These are phyloP conservation scores for Chouioia cunea DNA, from an alignment of 2,888 invertebrate species.

Conservation along the genomic window DNA sequence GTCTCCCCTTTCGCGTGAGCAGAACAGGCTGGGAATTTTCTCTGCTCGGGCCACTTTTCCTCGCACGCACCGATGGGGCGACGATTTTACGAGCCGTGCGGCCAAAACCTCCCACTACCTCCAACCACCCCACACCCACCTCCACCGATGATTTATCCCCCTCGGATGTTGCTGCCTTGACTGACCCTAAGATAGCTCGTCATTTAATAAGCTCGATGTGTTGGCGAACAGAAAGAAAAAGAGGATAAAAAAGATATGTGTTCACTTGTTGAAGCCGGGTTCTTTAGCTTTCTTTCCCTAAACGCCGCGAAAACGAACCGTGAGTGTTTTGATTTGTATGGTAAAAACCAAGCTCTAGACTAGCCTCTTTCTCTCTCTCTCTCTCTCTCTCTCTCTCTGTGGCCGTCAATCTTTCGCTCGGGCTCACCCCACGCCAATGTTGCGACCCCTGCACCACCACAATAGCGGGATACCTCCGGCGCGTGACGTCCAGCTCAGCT, in stretches of 20 bases:
- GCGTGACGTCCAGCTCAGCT: slow-evolving; percentile 46
- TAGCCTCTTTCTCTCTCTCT: slow-evolving; percentile 5
- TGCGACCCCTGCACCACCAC: slow-evolving; percentile 44
- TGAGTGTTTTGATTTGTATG: too few relatives aligned
- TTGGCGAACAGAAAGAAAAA: neutral
- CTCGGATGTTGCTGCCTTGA: neutral
- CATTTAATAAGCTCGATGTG: slow-evolving; percentile 13
- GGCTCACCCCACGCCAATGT: slow-evolving; percentile 10
- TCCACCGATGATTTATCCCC: slow-evolving; percentile 38
- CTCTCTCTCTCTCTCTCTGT: slow-evolving; percentile 13
- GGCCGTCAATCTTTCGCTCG: slow-evolving; percentile 2
- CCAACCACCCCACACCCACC: too few relatives aligned
- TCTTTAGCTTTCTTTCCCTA: neutral
- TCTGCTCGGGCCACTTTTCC: slow-evolving; percentile 43
- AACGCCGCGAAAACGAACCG: neutral
- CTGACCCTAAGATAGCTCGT: neutral
- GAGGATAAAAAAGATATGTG: neutral
- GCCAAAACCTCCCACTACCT: neutral
- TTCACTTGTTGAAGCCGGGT: too few relatives aligned
- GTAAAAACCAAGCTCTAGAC: neutral
- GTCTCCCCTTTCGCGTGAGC: slow-evolving; percentile 35
- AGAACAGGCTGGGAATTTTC: slow-evolving; percentile 34
- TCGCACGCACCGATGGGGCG: slow-evolving; percentile 27
- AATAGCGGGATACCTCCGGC: slow-evolving; percentile 48
- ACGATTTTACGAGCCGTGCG: slow-evolving; percentile 37